Evolutionary conservation across 2,797 vertebrate genomes (phyloP).

Genomic region (Otolemur crassicaudatus): DNA sequence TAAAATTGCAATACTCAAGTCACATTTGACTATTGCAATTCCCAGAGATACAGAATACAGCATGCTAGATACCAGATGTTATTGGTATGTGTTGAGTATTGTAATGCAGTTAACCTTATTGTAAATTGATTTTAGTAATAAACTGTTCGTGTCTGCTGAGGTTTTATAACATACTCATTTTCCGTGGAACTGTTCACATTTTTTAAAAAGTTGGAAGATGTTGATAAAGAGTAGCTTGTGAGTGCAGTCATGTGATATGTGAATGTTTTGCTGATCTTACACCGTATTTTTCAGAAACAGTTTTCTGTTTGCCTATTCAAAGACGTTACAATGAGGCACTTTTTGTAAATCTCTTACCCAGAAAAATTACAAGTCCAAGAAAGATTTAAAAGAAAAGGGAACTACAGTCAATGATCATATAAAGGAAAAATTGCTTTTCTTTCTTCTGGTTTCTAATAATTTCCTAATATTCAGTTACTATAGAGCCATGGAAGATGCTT

Average conservation of each 20-base stretch:
- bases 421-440: neutral
- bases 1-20: too few species aligned
- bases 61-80: too few species aligned
- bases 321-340: neutral
- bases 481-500: neutral
- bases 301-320: constrained; percentile 15
- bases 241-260: neutral
- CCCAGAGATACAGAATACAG: too few species aligned
- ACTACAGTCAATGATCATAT: neutral
- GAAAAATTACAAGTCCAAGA: neutral
- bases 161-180: neutral
- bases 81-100: too few species aligned
- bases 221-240: neutral
- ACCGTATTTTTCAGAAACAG: neutral
- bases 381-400: neutral
- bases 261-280: neutral
- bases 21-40: too few species aligned
- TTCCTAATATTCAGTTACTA: neutral
- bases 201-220: neutral
- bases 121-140: constrained; percentile 11
- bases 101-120: constrained; percentile 10
- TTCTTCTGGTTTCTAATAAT: neutral
- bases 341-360: neutral
- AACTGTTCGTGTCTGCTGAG: neutral
- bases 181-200: neutral